Evolutionary conservation across 2,113 vertebrate genomes (phyloP).

Genomic region (Phaetusa simplex): DNA sequence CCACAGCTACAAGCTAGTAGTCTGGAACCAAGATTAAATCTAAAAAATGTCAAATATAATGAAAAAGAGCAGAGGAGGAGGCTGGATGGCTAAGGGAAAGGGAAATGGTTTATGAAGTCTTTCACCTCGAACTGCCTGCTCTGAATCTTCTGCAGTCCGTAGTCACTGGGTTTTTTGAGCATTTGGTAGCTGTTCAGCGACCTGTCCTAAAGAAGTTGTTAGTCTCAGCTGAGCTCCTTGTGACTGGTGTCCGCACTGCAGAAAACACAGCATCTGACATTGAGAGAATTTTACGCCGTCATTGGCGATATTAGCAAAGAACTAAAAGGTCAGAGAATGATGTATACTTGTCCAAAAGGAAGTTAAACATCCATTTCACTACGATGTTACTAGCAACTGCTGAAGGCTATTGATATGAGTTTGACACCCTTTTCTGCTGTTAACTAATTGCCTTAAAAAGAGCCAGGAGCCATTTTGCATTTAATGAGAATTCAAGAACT

Average conservation of each 20-base stretch:
- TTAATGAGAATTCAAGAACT: not conserved
- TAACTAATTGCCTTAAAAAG: not conserved
- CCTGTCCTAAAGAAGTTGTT: slow-evolving; percentile 38
- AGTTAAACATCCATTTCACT: not conserved
- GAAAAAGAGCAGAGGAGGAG: slow-evolving; percentile 43
- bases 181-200: slow-evolving; percentile 1
- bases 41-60: slow-evolving; percentile 66
- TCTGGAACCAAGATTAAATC: slow-evolving; percentile 61
- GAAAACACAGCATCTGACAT: not conserved
- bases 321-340: not conserved
- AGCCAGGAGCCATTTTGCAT: not conserved
- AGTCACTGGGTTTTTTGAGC: not conserved
- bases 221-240: not conserved
- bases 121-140: slow-evolving; percentile 19
- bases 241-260: not conserved
- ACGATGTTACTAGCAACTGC: not conserved
- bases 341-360: not conserved
- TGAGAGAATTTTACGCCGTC: not conserved
- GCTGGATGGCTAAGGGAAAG: slow-evolving; percentile 18
- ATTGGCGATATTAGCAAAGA: not conserved
- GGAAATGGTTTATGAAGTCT: slow-evolving; percentile 48
- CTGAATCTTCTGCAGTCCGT: not conserved
- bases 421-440: not conserved
- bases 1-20: slow-evolving; percentile 48
- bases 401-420: not conserved